These are phyloP conservation scores for Glareola pratincola DNA, from an alignment of 2,113 vertebrate genomes.

Conservation along the genomic window DNA sequence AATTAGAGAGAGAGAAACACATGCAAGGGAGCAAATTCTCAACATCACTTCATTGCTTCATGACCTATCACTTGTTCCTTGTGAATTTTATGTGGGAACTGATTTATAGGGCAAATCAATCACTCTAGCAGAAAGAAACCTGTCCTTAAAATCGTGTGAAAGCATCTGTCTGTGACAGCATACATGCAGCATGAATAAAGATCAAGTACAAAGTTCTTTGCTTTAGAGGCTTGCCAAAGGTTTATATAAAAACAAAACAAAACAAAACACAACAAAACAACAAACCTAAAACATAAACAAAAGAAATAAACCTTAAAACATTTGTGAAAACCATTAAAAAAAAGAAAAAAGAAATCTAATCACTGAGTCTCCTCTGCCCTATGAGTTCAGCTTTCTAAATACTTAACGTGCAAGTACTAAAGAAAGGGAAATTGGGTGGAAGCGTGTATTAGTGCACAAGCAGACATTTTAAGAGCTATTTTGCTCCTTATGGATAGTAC, in stretches of 20 bases:
- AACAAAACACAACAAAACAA: not conserved
- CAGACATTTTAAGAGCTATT: not conserved
- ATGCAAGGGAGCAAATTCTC: not conserved
- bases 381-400: not conserved
- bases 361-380: not conserved
- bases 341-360: not conserved
- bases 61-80: not conserved
- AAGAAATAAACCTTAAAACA: not conserved
- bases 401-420: not conserved
- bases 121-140: not conserved
- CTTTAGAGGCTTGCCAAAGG: not conserved
- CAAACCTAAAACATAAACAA: not conserved
- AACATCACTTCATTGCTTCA: not conserved
- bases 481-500: not conserved
- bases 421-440: not conserved
- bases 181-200: not conserved
- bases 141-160: not conserved
- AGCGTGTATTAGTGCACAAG: fast-evolving
- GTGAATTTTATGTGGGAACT: not conserved
- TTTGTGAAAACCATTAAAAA: not conserved
- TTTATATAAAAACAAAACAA: not conserved
- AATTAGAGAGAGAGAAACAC: not conserved
- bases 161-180: not conserved
- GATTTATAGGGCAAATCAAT: slow-evolving; percentile 1
- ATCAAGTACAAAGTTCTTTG: not conserved